Evolutionary conservation across 2,888 invertebrate species (phyloP).

Genomic region (Phaedon cochleariae): DNA sequence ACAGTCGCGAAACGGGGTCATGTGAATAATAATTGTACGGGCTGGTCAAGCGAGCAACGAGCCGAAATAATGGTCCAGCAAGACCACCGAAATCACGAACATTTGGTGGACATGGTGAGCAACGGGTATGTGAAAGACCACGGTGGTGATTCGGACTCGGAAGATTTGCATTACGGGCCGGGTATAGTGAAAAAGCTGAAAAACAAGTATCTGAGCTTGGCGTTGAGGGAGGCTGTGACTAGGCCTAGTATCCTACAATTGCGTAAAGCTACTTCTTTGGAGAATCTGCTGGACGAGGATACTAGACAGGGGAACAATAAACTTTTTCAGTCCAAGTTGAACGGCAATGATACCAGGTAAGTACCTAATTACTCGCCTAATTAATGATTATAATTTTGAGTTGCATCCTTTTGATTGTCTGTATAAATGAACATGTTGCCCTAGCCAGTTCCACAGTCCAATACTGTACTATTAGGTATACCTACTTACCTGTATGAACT

Average conservation of each 20-base stretch:
- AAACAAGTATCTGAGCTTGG: conserved; percentile 86
- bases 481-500: too few relatives aligned
- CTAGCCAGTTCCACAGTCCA: too few relatives aligned
- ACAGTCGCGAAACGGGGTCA: too few relatives aligned
- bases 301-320: conserved; percentile 45
- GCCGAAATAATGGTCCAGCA: conserved; percentile 57
- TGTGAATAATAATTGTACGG: too few relatives aligned
- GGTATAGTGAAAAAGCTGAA: conserved; percentile 89
- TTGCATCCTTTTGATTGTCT: too few relatives aligned
- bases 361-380: too few relatives aligned
- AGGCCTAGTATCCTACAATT: conserved; percentile 74
- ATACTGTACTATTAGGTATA: too few relatives aligned
- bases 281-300: conserved; percentile 82
- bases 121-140: too few relatives aligned
- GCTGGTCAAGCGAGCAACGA: conserved; percentile 40
- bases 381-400: too few relatives aligned
- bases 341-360: conserved; percentile 49
- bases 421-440: too few relatives aligned
- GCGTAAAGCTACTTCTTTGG: conserved; percentile 84
- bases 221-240: conserved; percentile 73
- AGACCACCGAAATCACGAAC: conserved; percentile 42
- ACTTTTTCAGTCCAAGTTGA: conserved; percentile 47
- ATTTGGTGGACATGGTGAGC: too few relatives aligned
- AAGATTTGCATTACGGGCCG: conserved; percentile 89
- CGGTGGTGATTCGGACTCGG: conserved; percentile 71